Evolutionary conservation across 2,113 vertebrate genomes (phyloP).

Genomic region (Mustelus asterias): DNA sequence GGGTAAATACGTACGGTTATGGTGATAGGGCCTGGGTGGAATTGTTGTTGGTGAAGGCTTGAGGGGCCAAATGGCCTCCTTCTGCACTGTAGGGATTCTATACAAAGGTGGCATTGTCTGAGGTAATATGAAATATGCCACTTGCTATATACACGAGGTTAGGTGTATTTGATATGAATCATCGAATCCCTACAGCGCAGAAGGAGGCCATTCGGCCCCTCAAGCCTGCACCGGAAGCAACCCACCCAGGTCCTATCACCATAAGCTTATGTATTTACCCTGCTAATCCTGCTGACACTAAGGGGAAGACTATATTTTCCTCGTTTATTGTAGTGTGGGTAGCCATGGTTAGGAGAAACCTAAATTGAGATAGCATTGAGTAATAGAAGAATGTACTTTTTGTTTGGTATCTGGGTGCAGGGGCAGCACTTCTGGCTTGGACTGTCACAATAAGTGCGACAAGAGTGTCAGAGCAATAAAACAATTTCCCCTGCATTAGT

Average conservation of each 20-base stretch:
- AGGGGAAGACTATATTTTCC: not conserved
- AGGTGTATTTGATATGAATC: not conserved
- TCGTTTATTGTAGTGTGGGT: not conserved
- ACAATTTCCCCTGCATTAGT: not conserved
- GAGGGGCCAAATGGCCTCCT: too few species aligned
- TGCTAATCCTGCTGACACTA: too few species aligned
- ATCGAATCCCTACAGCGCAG: too few species aligned
- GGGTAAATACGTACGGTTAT: too few species aligned
- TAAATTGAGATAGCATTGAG: too few species aligned
- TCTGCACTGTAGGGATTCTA: too few species aligned
- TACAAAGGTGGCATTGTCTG: not conserved
- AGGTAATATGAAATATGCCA: not conserved
- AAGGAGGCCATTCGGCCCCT: too few species aligned
- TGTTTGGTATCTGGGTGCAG: not conserved
- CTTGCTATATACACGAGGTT: not conserved
- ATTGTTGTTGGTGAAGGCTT: too few species aligned
- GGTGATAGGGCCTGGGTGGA: too few species aligned
- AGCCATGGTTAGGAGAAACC: not conserved
- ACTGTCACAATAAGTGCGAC: not conserved
- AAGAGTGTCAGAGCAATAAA: not conserved
- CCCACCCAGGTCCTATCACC: too few species aligned
- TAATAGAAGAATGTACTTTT: not conserved
- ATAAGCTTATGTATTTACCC: too few species aligned
- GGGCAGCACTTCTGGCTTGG: not conserved
- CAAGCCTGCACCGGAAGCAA: too few species aligned